Evolutionary conservation across 2,113 vertebrate genomes (phyloP).

Genomic region (Bungarus multicinctus): DNA sequence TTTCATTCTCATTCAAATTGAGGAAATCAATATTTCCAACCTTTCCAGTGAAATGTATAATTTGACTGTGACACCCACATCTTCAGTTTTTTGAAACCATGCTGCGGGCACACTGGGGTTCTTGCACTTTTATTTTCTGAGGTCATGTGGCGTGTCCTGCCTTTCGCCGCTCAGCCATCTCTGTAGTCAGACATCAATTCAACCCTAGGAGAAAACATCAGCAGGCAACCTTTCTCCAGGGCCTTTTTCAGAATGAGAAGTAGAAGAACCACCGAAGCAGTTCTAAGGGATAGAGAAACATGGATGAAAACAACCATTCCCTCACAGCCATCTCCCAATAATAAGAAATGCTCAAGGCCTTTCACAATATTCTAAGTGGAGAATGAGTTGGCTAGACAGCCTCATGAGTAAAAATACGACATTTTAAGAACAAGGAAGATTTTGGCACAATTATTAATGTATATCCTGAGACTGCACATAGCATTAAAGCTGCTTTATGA

Average conservation of each 20-base stretch:
- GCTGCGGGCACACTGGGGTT: not conserved
- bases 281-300: not conserved
- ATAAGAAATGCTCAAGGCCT: not conserved
- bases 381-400: not conserved
- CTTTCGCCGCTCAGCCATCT: not conserved
- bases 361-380: not conserved
- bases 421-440: not conserved
- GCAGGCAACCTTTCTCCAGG: not conserved
- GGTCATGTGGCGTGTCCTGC: not conserved
- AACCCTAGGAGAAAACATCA: not conserved
- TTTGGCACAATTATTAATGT: not conserved
- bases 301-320: not conserved
- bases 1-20: not conserved
- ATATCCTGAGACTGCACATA: not conserved
- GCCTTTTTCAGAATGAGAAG: not conserved
- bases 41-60: not conserved
- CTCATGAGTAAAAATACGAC: not conserved
- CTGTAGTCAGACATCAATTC: not conserved
- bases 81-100: not conserved
- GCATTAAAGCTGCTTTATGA: not conserved
- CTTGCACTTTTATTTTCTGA: not conserved
- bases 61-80: not conserved
- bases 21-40: not conserved
- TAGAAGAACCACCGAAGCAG: not conserved
- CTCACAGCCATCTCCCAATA: not conserved